These are phyloP conservation scores for Leptinotarsa rubiginosa DNA, from an alignment of 2,888 invertebrate genomes.

Conservation along the genomic window DNA sequence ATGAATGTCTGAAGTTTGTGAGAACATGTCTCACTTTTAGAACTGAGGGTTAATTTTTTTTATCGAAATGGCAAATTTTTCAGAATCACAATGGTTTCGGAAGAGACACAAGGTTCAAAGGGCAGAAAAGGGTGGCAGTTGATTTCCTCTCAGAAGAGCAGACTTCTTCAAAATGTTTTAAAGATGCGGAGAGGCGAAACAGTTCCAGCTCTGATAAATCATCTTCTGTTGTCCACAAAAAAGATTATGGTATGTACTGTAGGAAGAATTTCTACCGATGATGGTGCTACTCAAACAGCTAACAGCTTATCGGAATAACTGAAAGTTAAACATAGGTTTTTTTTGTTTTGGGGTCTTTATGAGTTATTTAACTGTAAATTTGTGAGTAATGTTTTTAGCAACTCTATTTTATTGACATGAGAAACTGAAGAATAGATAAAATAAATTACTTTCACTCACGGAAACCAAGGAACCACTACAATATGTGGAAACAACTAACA, in stretches of 20 bases:
- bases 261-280: neutral
- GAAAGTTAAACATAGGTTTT: too few relatives aligned
- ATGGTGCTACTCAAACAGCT: too few relatives aligned
- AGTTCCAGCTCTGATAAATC: constrained; percentile 37
- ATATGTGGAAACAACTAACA: too few relatives aligned
- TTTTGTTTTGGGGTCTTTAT: too few relatives aligned
- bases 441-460: too few relatives aligned
- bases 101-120: constrained; percentile 66
- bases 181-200: constrained; percentile 28
- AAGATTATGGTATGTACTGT: constrained; percentile 31
- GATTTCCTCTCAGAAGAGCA: constrained; percentile 55
- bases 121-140: constrained; percentile 66
- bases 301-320: too few relatives aligned
- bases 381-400: too few relatives aligned
- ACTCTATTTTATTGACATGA: too few relatives aligned
- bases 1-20: neutral
- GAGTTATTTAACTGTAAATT: too few relatives aligned
- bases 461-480: too few relatives aligned
- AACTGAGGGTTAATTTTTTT: neutral
- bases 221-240: neutral
- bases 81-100: constrained; percentile 55
- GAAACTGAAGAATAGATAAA: too few relatives aligned
- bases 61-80: constrained; percentile 23
- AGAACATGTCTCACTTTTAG: neutral
- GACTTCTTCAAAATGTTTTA: constrained; percentile 17